Evolutionary conservation across 2,797 vertebrate genomes (phyloP), one percentile per base, ranked within the genome.

Genomic region (Apogon talboti): DNA sequence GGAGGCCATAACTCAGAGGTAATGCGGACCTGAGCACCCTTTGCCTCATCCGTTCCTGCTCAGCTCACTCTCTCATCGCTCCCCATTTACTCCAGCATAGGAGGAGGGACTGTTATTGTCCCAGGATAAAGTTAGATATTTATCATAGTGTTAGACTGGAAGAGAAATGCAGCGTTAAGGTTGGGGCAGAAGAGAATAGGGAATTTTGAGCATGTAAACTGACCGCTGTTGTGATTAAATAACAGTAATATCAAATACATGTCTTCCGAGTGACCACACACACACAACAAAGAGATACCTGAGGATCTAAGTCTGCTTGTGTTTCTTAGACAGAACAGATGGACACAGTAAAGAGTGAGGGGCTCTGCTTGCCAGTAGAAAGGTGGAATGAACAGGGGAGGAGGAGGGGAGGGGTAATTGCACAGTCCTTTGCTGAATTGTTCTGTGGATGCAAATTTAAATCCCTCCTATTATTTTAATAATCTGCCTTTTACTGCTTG

Each of bases 401-500:
- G 82, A 78, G 70, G 78, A 79, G 79, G 74, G 84, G 83, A 82
- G 80, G 86, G 85, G 87, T 87, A 83, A 89, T 92, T 89, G 88
- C 86, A 76, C 79, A 89, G 87, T 89, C 87, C 90, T 90, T 88
- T 86, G 89, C 93, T 85, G 87, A 90, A 91, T 89, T 91, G 89
- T 93, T 95, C 91, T 92, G 92, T 85, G 86, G 94, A 95, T 93
- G 93, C 95, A 96, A 96, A 95, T 93, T 91, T 93, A 94, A 95
- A 94, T 95, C 95, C 93, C 91, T 94, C 91, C 93, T 96, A 95
- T 96, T 96, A 96, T 96, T 96, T 96, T 95, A 96, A 96, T 96
- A 94, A 95, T 95, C 92, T 93, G 89, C 93, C 92, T 92, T 82
- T 96, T 94, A 95, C 93, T 94, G 95, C 95, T 92, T 92, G 90